phyloP scores from a whole-genome alignment of 2,888 invertebrate species.

The Serripes groenlandicus region DNA sequence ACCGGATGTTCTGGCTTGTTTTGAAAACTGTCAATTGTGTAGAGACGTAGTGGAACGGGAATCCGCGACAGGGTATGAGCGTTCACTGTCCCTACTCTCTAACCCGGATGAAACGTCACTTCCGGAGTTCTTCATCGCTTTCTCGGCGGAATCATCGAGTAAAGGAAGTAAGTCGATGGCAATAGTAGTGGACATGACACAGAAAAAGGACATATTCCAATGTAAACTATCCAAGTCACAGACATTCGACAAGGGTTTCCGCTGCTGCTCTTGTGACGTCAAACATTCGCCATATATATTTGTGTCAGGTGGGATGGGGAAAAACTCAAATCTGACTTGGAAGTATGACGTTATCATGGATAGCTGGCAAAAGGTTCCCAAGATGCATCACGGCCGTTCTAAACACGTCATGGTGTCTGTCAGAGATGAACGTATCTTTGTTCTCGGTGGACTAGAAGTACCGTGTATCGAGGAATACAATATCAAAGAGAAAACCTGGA shows the following conservation, averaged over 20 bases:
- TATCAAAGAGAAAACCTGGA: constrained; percentile 53
- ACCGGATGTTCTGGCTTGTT: constrained; percentile 15
- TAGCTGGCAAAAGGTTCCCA: constrained; percentile 54
- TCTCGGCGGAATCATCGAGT: constrained; percentile 21
- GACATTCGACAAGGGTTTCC: constrained; percentile 48
- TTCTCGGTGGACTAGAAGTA: constrained; percentile 56
- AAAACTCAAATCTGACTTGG: constrained; percentile 28
- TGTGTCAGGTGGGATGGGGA: constrained; percentile 52
- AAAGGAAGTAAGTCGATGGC: constrained; percentile 40
- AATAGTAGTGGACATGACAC: constrained; percentile 50
- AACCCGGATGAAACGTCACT: constrained; percentile 41
- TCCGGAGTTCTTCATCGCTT: constrained; percentile 57
- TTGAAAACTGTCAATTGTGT: constrained; percentile 43
- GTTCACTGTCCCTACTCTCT: constrained; percentile 47
- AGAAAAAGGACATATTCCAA: constrained; percentile 42
- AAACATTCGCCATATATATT: constrained; percentile 58
- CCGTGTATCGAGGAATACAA: constrained; percentile 58
- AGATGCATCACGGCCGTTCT: constrained; percentile 56
- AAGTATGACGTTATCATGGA: constrained; percentile 61
- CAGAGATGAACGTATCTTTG: constrained; percentile 32
- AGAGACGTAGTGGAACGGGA: constrained; percentile 31
- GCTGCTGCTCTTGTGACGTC: constrained; percentile 49
- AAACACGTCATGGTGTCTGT: constrained; percentile 50
- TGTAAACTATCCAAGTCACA: constrained; percentile 40
- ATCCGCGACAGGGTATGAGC: constrained; percentile 38